These are phyloP conservation scores for Drosophila emarginata DNA, from an alignment of 2,888 invertebrate species.

Conservation along the genomic window DNA sequence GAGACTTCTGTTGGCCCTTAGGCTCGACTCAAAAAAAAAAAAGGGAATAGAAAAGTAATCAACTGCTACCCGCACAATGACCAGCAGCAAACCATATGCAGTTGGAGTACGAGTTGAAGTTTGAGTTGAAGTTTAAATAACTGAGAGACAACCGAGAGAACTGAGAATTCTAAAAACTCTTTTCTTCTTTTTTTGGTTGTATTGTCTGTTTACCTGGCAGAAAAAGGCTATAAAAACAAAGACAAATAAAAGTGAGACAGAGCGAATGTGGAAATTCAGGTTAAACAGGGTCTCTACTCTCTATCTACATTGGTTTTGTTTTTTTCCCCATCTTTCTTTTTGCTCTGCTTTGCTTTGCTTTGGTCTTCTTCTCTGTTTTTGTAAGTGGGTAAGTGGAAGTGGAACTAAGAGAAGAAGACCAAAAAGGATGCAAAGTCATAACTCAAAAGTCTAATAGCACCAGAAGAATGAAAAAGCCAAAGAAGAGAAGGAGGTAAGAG, in stretches of 20 bases:
- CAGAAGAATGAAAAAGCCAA: constrained; percentile 18
- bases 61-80: neutral
- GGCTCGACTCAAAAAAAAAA: neutral
- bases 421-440: constrained; percentile 61
- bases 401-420: constrained; percentile 8
- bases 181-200: too few relatives aligned
- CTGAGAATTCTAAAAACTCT: constrained; percentile 3
- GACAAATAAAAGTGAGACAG: constrained; percentile 60
- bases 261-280: constrained; percentile 75
- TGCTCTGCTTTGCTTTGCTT: constrained; percentile 12
- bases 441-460: constrained; percentile 67
- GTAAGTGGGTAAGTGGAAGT: constrained; percentile 5
- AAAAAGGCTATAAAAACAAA: constrained; percentile 74
- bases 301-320: constrained; percentile 5
- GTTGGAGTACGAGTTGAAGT: constrained; percentile 13
- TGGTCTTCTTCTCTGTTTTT: neutral
- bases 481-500: constrained; percentile 10
- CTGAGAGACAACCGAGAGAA: constrained; percentile 8
- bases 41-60: constrained; percentile 3
- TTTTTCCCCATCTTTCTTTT: neutral
- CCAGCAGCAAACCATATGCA: constrained; percentile 2
- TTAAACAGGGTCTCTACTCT: constrained; percentile 68
- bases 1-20: constrained; percentile 4
- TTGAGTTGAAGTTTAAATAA: constrained; percentile 24
- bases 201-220: constrained; percentile 68